Evolutionary conservation across 2,113 vertebrate species (phyloP), one percentile per base, ranked within the genome.

Genomic region (Stegastes partitus): DNA sequence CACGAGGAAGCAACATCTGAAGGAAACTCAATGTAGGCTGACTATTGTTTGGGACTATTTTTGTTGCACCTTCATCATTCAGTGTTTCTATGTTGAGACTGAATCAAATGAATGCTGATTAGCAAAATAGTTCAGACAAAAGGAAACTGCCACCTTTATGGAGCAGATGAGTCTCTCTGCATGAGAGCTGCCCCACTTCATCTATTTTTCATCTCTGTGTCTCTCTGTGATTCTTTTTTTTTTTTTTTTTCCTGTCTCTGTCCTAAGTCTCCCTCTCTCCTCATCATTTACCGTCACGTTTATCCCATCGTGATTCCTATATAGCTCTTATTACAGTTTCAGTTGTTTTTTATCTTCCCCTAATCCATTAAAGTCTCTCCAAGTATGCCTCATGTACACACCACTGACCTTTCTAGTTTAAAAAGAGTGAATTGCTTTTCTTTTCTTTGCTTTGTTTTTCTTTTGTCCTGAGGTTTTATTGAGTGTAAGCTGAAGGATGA

Each of bases 131-230:
- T 79, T 78, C 44, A 65, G 55, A 88, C 77, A 77, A 89, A 82
- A 84, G 56, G 61, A 87, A 82, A 76, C 63, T 9, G 68, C 63
- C 70, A 88, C 64, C 75, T 85, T 86, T 71, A 81, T 73, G 66
- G 74, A 89, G 85, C 82, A 62, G 82, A 90, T 89, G 82, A 89
- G 82, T 83, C 79, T 81, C 92, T 37, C 90, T 85, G 90, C 82
- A n/a, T 87, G 88, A 83, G 80, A 81, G 83, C 82, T 85, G 86
- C 79, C 77, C 86, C 74, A 67, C 87, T 88, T 91, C 87, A 92
- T 91, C 74, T 87, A 89, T 91, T 87, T 89, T 89, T 89, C 74
- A 87, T 90, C 74, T 74, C 47, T 58, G 49, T 58, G 59, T 57
- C 45, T 16, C 61, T 61, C 56, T 15, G 2, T 22, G 44, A 47